Percentiles rank a stretch among this genome's conserved stretches.
These are phyloP conservation scores for Pachyramphus minor DNA, from an alignment of 2,113 vertebrate genomes.

Conservation along the genomic window DNA sequence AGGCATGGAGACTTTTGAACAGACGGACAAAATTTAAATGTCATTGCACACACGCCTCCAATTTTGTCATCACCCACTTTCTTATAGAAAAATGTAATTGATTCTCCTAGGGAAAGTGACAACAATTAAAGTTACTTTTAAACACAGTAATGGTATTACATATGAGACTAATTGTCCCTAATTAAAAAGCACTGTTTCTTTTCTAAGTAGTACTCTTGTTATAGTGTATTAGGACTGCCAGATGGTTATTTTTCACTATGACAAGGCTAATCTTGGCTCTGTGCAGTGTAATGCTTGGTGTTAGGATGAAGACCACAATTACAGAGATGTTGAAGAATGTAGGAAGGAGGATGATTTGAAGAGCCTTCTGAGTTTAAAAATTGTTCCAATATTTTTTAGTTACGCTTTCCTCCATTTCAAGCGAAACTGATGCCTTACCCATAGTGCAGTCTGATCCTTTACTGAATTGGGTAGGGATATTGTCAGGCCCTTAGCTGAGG, in stretches of 20 bases:
- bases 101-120: not conserved
- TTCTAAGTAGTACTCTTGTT: not conserved
- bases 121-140: not conserved
- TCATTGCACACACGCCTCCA: not conserved
- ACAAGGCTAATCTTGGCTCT: conserved; percentile 2
- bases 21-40: not conserved
- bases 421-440: not conserved
- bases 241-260: conserved; percentile 20
- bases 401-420: not conserved
- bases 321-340: not conserved
- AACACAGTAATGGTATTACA: not conserved
- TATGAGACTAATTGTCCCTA: not conserved
- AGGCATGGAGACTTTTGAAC: not conserved
- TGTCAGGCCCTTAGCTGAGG: not conserved
- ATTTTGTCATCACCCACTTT: not conserved
- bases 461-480: not conserved
- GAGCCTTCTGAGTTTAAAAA: not conserved
- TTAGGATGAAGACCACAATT: not conserved
- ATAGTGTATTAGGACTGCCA: not conserved
- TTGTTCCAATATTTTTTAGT: not conserved
- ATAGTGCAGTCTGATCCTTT: not conserved
- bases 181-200: conserved; percentile 14
- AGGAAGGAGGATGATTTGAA: not conserved
- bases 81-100: not conserved
- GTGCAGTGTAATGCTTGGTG: not conserved